phyloP scores from a whole-genome alignment of 2,113 vertebrate species.

The Lampris megalopsis region DNA sequence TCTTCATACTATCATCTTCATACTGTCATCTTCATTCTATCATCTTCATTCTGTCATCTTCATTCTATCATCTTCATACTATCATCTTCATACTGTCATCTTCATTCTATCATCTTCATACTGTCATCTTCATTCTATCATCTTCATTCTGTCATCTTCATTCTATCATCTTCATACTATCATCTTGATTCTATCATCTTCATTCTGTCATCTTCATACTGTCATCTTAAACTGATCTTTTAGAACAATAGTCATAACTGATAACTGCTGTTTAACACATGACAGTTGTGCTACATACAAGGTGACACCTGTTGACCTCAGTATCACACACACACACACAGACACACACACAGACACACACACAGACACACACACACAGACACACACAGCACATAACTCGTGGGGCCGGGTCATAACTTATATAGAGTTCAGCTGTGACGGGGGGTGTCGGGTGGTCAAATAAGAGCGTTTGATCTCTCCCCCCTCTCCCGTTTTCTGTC shows the following conservation, averaged over 20 bases:
- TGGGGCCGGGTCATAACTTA: constrained; percentile 52
- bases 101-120: no score
- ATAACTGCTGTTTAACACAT: not conserved
- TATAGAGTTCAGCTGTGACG: constrained; percentile 73
- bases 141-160: no score
- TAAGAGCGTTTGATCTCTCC: constrained; percentile 39
- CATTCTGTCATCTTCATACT: no score
- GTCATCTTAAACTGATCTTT: no score
- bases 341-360: constrained; percentile 8
- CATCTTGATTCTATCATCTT: no score
- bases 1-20: no score
- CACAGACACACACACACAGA: constrained; percentile 2
- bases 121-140: no score
- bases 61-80: no score
- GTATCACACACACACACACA: not conserved
- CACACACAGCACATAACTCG: constrained; percentile 26
- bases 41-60: no score
- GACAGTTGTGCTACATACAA: constrained; percentile 30
- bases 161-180: no score
- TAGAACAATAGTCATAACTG: constrained; percentile 14
- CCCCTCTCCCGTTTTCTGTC: not conserved
- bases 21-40: no score
- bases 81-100: no score
- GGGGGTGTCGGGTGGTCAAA: constrained; percentile 64
- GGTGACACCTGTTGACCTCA: constrained; percentile 62